Base-by-base conservation (phyloP, 2,797 vertebrate genomes). In the Prunella strophiata region DNA sequence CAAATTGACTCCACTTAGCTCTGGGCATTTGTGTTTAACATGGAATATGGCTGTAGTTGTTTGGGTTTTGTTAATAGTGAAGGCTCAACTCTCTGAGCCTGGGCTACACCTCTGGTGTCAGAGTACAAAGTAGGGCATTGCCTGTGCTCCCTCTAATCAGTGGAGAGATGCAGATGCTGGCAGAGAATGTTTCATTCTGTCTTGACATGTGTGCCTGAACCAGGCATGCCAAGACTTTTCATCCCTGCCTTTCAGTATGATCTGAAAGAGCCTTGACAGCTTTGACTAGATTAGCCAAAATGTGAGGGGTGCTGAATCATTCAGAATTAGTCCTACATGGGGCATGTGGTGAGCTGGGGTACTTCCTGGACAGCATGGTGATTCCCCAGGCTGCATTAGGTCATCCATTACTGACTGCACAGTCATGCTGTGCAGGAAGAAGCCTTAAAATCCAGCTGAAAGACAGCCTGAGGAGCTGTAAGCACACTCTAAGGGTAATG, bases 331-430 rank as follows among this genome's bases (percentile, higher is more conserved):
- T 58, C 63, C 73, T 51, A 7, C 18, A 8, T 17, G 11, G 58
- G 45, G 15, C 36, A 42, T n/a, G 48, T n/a, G 50, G 51, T 61
- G 30, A 66, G n/a, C 59, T 59, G 55, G 21, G 20, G 6, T 48
- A 42, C 20, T 40, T 1, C 0, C 12, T 2, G 6, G 48, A 30
- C 57, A 67, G 34, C 0, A 0, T 2, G 1, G 42, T 36, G 29
- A 45, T 85, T 83, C 18, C 17, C 14, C 17, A 58, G 58, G 36
- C 76, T 85, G 68, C 54, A 5, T 79, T 70, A 57, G 47, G 25
- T 51, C 34, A 68, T 72, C 76, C 47, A 32, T 91, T 80, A 40
- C 77, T 42, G 36, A 68, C 58, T 88, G 14, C n/a, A 79, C 27
- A 67, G 74, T 34, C 59, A 43, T 58, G 58, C 32, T 76, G 29